phyloP scores from a whole-genome alignment of 2,113 vertebrate genomes.

The Herpailurus yagouaroundi region DNA sequence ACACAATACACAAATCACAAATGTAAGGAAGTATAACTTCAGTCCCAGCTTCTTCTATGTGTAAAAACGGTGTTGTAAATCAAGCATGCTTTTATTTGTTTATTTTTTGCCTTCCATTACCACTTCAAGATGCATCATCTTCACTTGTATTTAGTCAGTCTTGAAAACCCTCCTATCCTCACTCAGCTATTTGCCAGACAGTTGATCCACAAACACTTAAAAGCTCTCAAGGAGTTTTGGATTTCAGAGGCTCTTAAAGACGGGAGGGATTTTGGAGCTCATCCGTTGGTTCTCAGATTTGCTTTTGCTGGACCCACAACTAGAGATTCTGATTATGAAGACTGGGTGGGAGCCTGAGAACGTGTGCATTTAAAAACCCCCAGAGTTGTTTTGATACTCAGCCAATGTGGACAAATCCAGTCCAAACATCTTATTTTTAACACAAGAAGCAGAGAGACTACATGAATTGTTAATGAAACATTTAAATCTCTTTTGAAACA shows the following conservation, averaged over 20 bases:
- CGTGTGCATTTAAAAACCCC: neutral
- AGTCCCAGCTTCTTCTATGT: neutral
- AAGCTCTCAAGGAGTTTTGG: neutral
- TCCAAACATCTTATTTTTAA: constrained; percentile 15
- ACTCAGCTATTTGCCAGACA: neutral
- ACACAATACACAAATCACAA: neutral
- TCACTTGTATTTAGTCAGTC: neutral
- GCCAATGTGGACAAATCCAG: neutral
- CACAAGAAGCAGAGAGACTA: neutral
- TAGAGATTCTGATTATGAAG: neutral
- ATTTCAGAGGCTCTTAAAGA: neutral
- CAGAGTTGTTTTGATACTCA: neutral
- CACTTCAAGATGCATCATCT: constrained; percentile 1
- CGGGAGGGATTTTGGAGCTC: neutral
- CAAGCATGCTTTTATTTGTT: neutral
- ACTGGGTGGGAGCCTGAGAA: neutral
- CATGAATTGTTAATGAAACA: constrained; percentile 12
- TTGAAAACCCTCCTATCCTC: neutral
- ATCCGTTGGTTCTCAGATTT: neutral
- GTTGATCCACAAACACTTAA: neutral
- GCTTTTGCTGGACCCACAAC: neutral
- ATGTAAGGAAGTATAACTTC: neutral
- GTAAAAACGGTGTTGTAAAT: neutral
- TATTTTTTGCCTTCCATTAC: neutral
- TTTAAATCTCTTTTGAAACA: neutral